Evolutionary conservation across 2,797 vertebrate genomes (phyloP).

Genomic region (Zenarchopterus dispar): DNA sequence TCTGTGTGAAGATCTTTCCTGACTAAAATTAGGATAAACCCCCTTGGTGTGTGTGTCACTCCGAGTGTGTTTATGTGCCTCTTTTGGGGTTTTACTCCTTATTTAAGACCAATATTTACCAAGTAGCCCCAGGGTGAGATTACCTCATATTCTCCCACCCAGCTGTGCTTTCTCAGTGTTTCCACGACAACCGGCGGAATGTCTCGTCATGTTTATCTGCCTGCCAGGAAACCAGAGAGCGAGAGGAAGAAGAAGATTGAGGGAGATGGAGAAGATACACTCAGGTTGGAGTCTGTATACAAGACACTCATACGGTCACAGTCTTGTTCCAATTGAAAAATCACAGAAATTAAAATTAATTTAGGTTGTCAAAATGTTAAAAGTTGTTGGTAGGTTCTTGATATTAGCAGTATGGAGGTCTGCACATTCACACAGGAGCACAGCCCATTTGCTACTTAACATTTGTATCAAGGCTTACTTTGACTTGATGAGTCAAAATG

Average conservation of each 20-base stretch:
- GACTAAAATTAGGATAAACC: conserved; percentile 56
- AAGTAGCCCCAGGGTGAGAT: conserved; percentile 91
- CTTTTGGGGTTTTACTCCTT: conserved; percentile 86
- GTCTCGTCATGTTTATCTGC: conserved; percentile 90
- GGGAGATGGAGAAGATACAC: conserved; percentile 51
- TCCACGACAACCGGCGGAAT: conserved; percentile 92
- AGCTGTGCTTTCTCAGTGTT: conserved; percentile 95
- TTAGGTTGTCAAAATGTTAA: not conserved
- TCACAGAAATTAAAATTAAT: conserved; percentile 11
- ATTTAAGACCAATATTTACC: conserved; percentile 97
- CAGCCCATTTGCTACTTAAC: too few species aligned
- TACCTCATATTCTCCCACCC: conserved; percentile 93
- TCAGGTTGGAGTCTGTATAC: conserved; percentile 33
- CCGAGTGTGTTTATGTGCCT: conserved; percentile 62
- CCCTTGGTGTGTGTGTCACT: conserved; percentile 44
- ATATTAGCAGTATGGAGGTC: not conserved
- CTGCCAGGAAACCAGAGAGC: conserved; percentile 87
- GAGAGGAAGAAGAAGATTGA: conserved; percentile 59
- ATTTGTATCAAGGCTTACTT: too few species aligned
- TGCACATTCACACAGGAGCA: too few species aligned
- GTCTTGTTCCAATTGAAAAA: conserved; percentile 12
- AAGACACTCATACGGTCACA: conserved; percentile 6
- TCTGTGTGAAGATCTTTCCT: conserved; percentile 53
- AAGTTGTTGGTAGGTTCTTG: not conserved
- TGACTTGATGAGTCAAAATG: too few species aligned